A percentile compares a stretch with the other conserved stretches of the same genome.
phyloP scores from a whole-genome alignment of 1,140 invertebrate species.

The Bradynema listronoti region DNA sequence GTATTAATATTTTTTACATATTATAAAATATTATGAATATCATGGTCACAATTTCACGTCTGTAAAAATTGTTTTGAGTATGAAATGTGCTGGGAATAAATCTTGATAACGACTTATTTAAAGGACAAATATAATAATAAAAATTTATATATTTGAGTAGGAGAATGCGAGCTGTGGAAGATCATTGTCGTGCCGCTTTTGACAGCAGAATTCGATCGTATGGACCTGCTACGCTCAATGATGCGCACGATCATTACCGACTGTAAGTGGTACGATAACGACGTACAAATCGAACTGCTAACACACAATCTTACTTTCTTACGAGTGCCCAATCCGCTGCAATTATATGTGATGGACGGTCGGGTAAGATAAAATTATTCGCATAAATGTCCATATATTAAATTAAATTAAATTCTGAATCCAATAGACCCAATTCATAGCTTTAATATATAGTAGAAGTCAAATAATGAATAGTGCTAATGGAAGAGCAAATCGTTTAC shows the following conservation, averaged over 20 bases:
- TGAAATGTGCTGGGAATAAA: background rate
- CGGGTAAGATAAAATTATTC: background rate
- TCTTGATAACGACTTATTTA: background rate
- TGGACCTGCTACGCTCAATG: background rate
- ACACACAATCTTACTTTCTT: background rate
- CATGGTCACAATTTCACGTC: background rate
- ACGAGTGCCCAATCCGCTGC: background rate
- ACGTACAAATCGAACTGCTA: slow-evolving; percentile 1
- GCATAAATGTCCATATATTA: background rate
- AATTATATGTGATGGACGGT: background rate
- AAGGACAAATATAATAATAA: background rate
- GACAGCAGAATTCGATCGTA: background rate
- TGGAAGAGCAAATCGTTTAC: too few species aligned
- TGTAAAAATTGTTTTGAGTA: background rate
- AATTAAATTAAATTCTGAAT: background rate
- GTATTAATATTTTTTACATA: background rate
- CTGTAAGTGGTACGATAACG: slow-evolving; percentile 7
- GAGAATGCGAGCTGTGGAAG: slow-evolving; percentile 3
- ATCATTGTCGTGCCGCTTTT: slow-evolving; percentile 3
- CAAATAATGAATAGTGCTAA: background rate
- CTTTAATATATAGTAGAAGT: background rate
- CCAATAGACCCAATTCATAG: background rate
- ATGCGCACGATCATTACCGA: background rate
- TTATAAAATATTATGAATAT: background rate
- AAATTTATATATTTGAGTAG: background rate